Percentiles rank a stretch among this genome's conserved stretches.
Evolutionary conservation across 2,113 vertebrate species (phyloP).

Genomic region (Bujurquina vittata): DNA sequence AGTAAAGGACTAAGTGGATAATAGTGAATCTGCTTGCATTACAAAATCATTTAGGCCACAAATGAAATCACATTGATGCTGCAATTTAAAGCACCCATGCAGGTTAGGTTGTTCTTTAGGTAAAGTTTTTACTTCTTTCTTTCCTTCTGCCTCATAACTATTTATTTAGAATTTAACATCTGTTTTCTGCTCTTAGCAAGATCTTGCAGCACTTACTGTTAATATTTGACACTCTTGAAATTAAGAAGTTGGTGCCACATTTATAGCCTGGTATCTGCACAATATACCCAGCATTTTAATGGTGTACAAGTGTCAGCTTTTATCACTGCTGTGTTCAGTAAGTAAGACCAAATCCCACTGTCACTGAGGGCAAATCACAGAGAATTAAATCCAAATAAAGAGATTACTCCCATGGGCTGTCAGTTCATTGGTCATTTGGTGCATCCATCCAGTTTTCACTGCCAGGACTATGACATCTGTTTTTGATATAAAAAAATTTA

Average conservation of each 20-base stretch:
- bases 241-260: not conserved
- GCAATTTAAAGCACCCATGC: not conserved
- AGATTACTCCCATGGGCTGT: constrained; percentile 40
- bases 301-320: not conserved
- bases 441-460: constrained; percentile 10
- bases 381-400: constrained; percentile 49
- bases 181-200: not conserved
- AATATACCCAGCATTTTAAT: not conserved
- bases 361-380: constrained; percentile 1
- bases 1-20: constrained; percentile 7
- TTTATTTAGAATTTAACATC: not conserved
- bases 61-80: not conserved
- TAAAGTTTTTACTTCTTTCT: not conserved
- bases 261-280: not conserved
- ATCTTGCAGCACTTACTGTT: not conserved
- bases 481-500: constrained; percentile 10
- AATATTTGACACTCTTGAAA: not conserved
- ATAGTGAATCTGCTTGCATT: constrained; percentile 11
- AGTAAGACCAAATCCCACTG: not conserved
- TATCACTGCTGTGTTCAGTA: not conserved
- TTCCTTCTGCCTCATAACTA: not conserved
- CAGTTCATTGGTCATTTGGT: constrained; percentile 34
- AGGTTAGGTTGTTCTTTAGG: not conserved
- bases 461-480: not conserved
- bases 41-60: not conserved